Base-by-base conservation (phyloP, 1,140 invertebrate species). In the Solen grandis region DNA sequence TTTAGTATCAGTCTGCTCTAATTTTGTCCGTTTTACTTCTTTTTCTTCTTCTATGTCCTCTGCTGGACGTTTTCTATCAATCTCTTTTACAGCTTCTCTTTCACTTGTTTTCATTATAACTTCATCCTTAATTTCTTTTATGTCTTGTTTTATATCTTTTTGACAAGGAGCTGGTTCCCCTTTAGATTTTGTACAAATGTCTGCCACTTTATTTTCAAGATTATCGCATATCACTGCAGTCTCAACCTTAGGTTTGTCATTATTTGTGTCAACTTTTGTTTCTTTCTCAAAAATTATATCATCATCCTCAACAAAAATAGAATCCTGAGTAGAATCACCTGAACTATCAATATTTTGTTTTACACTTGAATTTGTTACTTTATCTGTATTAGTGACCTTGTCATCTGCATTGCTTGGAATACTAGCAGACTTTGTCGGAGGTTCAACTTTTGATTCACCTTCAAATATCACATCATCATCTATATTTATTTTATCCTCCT, bases 401-500 rank as follows among this genome's bases (percentile, higher is more conserved):
- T 29, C 29, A 5, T 29, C 46, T 2, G 36, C 3, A 41, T 50
- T 16, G 5, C 62, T 54, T 70, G 19, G 2, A 4, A 33, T 29
- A 72, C 2, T n/a, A 22, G 57, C 54, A 72, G n/a, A 19, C n/a
- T 25, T 35, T 25, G 33, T 25, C 29, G n/a, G 35, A 74, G 5
- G 46, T 38, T 60, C n/a, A 1, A 27, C 22, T 46, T 74, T 22
- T 35, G 19, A 36, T 66, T 62, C 46, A 77, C 74, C 63, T 68
- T 68, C 74, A 77, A 66, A 66, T 65, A 66, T 77, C 3, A 66
- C 52, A 57, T 77, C 74, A 77, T 77, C 63, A 77, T 77, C 74
- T 2, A n/a, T n/a, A n/a, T n/a, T n/a, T n/a, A n/a, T n/a, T n/a
- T 62, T 60, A 16, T 77, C 74, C 36, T 73, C 59, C 50, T 66